These are phyloP conservation scores for Climacteris rufus DNA, from an alignment of 2,113 vertebrate genomes.

Conservation along the genomic window DNA sequence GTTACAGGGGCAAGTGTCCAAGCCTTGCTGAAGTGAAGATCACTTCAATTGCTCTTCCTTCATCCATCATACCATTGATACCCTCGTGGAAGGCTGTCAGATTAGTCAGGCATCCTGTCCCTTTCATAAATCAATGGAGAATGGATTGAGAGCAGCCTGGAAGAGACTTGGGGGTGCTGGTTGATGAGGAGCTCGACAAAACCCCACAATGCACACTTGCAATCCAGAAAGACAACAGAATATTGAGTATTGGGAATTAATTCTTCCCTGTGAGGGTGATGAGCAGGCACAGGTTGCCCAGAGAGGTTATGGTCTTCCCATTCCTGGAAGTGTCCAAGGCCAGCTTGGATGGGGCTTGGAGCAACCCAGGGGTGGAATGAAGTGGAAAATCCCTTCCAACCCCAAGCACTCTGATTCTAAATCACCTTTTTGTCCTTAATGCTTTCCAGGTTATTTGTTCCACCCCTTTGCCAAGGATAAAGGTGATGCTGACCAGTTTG, in stretches of 20 bases:
- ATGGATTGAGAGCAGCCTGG: not conserved
- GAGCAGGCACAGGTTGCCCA: not conserved
- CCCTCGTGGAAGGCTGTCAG: not conserved
- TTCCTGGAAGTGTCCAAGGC: not conserved
- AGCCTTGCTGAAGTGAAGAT: not conserved
- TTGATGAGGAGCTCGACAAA: not conserved
- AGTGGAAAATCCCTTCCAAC: not conserved
- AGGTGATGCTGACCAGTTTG: not conserved
- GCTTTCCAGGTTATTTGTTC: not conserved
- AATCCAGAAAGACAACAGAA: not conserved
- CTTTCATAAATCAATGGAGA: not conserved
- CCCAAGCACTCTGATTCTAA: not conserved
- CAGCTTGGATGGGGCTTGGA: not conserved
- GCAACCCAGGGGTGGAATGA: not conserved
- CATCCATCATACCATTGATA: not conserved
- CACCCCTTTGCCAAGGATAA: not conserved
- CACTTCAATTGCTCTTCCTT: not conserved
- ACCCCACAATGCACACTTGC: not conserved
- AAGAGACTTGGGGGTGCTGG: not conserved
- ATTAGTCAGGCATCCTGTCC: not conserved
- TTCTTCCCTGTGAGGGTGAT: not conserved
- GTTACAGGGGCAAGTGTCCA: accelerated
- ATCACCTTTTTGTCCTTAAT: not conserved
- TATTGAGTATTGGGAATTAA: not conserved
- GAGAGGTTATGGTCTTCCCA: too few species aligned